phyloP scores from a whole-genome alignment of 2,113 vertebrate genomes.

The Chloebia gouldiae region DNA sequence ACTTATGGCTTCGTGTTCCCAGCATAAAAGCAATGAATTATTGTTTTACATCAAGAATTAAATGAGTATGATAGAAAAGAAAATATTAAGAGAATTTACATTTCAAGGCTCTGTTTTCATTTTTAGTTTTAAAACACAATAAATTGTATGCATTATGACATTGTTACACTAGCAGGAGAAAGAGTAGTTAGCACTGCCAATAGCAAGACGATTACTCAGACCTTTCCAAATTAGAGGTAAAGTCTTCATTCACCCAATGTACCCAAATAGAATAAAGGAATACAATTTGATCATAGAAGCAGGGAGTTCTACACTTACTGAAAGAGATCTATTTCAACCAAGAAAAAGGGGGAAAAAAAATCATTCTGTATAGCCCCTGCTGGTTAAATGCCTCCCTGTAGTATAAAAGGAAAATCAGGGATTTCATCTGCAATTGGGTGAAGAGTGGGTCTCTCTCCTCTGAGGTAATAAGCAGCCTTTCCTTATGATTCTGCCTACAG shows the following conservation, averaged over 20 bases:
- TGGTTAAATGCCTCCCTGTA: background rate
- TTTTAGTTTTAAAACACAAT: background rate
- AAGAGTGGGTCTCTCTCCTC: background rate
- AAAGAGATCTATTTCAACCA: background rate
- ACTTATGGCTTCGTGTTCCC: conserved; percentile 24
- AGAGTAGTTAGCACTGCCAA: background rate
- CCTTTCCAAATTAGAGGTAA: background rate
- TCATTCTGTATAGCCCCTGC: background rate
- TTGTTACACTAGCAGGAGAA: background rate
- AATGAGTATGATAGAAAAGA: background rate
- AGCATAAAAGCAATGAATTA: conserved; percentile 33
- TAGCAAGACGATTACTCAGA: background rate
- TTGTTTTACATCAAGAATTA: conserved; percentile 32
- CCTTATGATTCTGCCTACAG: background rate
- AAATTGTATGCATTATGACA: background rate
- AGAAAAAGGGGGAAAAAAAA: background rate
- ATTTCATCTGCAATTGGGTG: background rate
- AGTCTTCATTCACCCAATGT: background rate
- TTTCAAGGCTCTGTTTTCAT: background rate
- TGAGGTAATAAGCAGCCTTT: background rate
- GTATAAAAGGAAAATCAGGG: background rate
- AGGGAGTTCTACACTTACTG: background rate
- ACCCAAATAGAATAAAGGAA: background rate
- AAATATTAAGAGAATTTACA: background rate
- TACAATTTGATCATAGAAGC: background rate